These are phyloP conservation scores for Nematostella vectensis DNA, from an alignment of 92 coral and sea anemone species.

Conservation along the genomic window DNA sequence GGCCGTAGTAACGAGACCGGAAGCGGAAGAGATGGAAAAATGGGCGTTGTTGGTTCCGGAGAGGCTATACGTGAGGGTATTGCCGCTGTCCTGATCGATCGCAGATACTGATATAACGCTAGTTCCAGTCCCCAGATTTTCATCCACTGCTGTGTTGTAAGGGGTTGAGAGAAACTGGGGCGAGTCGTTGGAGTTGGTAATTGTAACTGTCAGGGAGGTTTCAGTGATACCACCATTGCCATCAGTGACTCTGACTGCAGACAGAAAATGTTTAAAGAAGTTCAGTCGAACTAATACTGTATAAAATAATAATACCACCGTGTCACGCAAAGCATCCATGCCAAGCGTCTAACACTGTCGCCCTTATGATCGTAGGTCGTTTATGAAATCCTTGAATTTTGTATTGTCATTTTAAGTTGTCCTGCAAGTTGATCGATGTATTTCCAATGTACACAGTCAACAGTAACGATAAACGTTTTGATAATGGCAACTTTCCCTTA, in stretches of 20 bases:
- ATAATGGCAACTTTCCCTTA: too few species aligned
- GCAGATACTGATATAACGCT: conserved; percentile 47
- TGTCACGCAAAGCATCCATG: too few species aligned
- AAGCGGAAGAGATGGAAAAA: conserved; percentile 35
- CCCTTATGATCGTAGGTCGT: too few species aligned
- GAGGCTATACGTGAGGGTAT: conserved; percentile 51
- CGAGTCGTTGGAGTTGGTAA: conserved; percentile 58
- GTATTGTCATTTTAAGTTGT: too few species aligned
- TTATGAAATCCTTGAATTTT: too few species aligned
- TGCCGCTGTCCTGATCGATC: conserved; percentile 48
- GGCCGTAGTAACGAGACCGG: conserved; percentile 49
- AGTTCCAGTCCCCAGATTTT: conserved; percentile 42
- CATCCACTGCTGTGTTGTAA: conserved; percentile 44
- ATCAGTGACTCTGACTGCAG: conserved; percentile 42
- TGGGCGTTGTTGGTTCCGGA: conserved; percentile 39
- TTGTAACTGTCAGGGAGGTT: conserved; percentile 34
- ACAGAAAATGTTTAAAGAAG: neutral
- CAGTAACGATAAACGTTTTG: too few species aligned
- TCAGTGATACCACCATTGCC: conserved; percentile 42
- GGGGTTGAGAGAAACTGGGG: conserved; percentile 58
- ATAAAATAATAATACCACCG: neutral
- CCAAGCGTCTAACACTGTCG: too few species aligned
- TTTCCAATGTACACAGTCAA: too few species aligned
- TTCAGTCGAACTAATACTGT: neutral
- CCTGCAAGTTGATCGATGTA: too few species aligned